Percentiles rank a stretch among this genome's conserved stretches.
These are phyloP conservation scores for Nyctereutes procyonoides DNA, from an alignment of 2,113 vertebrate species.

Conservation along the genomic window DNA sequence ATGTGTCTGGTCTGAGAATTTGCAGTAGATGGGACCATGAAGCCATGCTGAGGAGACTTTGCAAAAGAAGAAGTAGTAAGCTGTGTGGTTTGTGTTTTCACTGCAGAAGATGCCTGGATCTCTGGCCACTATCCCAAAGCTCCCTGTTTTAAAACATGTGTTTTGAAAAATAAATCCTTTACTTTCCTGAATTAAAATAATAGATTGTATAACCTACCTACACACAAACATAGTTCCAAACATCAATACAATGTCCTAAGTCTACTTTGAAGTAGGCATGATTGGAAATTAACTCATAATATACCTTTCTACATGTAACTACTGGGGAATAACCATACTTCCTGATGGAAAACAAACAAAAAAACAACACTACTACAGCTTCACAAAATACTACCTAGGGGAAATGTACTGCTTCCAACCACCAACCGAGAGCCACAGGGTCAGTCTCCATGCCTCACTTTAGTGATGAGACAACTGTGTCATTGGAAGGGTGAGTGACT, in stretches of 20 bases:
- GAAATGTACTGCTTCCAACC: rapidly evolving
- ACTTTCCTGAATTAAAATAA: background rate
- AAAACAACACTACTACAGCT: background rate
- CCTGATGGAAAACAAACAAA: background rate
- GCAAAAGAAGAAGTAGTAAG: background rate
- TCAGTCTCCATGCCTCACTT: background rate
- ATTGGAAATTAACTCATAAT: background rate
- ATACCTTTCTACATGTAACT: background rate
- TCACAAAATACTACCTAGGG: background rate
- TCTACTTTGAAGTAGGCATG: background rate
- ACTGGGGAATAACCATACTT: background rate
- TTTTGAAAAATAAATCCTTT: background rate
- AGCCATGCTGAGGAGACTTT: rapidly evolving
- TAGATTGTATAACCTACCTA: background rate
- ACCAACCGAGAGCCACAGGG: background rate
- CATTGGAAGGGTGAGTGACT: background rate
- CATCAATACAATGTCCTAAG: background rate
- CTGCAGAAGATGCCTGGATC: background rate
- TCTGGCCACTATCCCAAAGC: background rate
- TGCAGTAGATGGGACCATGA: background rate
- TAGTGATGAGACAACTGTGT: too few relatives aligned
- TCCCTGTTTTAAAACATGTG: background rate
- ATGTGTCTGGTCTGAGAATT: background rate
- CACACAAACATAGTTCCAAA: background rate
- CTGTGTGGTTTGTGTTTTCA: background rate